Conservation (phyloP, 2,797 vertebrate species). For the Lateolabrax maculatus region DNA sequence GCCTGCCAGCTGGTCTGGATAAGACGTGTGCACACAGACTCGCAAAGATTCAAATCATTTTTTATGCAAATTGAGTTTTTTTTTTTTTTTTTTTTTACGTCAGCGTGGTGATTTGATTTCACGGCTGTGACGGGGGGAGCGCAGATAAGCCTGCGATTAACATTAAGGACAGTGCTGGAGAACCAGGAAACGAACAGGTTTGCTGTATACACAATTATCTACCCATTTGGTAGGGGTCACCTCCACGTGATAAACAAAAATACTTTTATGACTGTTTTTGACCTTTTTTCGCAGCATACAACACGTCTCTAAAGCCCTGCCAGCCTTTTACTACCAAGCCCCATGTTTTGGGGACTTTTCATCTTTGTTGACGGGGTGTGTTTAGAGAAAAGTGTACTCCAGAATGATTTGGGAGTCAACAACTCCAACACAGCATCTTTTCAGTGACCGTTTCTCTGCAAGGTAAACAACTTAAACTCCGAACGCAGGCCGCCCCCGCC, state of each 20-base stretch:
- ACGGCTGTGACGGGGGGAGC: background rate
- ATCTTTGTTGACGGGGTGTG: slow-evolving; percentile 21
- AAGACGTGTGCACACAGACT: background rate
- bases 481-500: background rate
- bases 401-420: slow-evolving; percentile 17
- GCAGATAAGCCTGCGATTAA: slow-evolving; percentile 18
- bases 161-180: background rate
- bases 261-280: background rate
- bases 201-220: slow-evolving; percentile 4
- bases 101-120: background rate
- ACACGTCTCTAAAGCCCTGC: background rate
- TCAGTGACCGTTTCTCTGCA: slow-evolving; percentile 23
- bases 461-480: slow-evolving; percentile 52
- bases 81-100: too few species aligned
- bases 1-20: slow-evolving; percentile 26
- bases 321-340: slow-evolving; percentile 1
- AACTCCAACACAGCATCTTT: slow-evolving; percentile 26
- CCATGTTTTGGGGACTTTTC: slow-evolving; percentile 20
- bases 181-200: slow-evolving; percentile 24
- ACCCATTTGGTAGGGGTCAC: background rate
- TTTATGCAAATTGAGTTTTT: slow-evolving; percentile 45
- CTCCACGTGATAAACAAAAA: background rate
- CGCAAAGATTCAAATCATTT: slow-evolving; percentile 42
- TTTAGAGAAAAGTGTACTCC: slow-evolving; percentile 23
- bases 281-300: background rate